Evolutionary conservation across 1,140 invertebrate genomes (phyloP).

Genomic region (Zaprionus nigranus): DNA sequence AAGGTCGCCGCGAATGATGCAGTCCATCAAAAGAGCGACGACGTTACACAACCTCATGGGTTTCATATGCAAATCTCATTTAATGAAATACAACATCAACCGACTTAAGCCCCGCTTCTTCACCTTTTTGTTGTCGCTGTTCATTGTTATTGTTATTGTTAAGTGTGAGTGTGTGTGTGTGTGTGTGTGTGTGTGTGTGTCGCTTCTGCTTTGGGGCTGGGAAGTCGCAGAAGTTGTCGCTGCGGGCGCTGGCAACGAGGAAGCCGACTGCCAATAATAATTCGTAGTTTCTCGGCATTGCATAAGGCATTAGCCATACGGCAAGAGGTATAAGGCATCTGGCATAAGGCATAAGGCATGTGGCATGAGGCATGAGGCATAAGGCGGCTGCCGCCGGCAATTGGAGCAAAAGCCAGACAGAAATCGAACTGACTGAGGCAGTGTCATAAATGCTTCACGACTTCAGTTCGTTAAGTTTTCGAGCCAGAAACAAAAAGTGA

Average conservation of each 20-base stretch:
- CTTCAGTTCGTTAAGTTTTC: not conserved
- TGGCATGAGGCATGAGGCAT: not conserved
- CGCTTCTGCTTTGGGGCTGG: not conserved
- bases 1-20: slow-evolving; percentile 49
- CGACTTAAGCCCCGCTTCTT: not conserved
- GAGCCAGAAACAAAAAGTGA: not conserved
- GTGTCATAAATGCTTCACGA: slow-evolving; percentile 20
- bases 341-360: not conserved
- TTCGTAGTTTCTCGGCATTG: not conserved
- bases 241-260: slow-evolving; percentile 29
- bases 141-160: not conserved
- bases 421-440: slow-evolving; percentile 13
- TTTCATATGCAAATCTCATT: slow-evolving; percentile 68
- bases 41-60: slow-evolving; percentile 61
- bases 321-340: not conserved
- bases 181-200: not conserved
- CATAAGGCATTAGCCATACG: slow-evolving; percentile 6
- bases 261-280: slow-evolving; percentile 18
- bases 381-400: slow-evolving; percentile 4
- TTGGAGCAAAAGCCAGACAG: slow-evolving; percentile 9
- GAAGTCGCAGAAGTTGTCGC: slow-evolving; percentile 19
- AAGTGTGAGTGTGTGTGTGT: not conserved
- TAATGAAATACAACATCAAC: slow-evolving; percentile 53
- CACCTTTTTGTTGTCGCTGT: not conserved
- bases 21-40: slow-evolving; percentile 36